Percentiles rank a stretch among this genome's conserved stretches.
Conservation (phyloP, 2,797 vertebrate genomes). For the Eupleurogrammus muticus region DNA sequence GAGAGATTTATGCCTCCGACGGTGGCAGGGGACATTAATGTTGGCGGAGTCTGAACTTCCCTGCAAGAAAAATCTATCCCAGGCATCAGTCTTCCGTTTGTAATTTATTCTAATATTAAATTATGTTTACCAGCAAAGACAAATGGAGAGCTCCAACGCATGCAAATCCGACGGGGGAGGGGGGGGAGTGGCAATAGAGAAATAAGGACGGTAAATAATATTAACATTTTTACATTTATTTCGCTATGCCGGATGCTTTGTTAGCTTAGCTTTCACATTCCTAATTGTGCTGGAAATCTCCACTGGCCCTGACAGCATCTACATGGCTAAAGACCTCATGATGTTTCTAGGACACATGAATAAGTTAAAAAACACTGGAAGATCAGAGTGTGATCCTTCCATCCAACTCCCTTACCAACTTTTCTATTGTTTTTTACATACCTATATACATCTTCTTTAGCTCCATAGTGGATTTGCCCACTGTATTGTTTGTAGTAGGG, state of each 20-base stretch:
- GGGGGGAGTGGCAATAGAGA: constrained; percentile 46
- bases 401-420: no score
- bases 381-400: no score
- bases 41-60: constrained; percentile 77
- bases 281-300: no score
- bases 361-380: no score
- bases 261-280: no score
- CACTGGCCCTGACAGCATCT: no score
- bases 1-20: constrained; percentile 83
- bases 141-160: constrained; percentile 66
- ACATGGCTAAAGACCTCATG: no score
- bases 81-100: constrained; percentile 75
- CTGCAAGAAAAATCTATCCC: constrained; percentile 77
- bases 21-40: constrained; percentile 79
- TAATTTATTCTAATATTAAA: constrained; percentile 84
- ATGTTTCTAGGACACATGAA: no score
- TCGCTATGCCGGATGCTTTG: neutral
- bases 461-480: no score
- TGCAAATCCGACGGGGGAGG: constrained; percentile 77
- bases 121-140: constrained; percentile 80
- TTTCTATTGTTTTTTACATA: no score
- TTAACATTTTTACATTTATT: constrained; percentile 33
- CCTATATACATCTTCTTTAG: no score
- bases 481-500: no score
- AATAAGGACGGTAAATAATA: constrained; percentile 73